These are phyloP conservation scores for Pardalotus punctatus DNA, from an alignment of 2,113 vertebrate species.

Conservation along the genomic window DNA sequence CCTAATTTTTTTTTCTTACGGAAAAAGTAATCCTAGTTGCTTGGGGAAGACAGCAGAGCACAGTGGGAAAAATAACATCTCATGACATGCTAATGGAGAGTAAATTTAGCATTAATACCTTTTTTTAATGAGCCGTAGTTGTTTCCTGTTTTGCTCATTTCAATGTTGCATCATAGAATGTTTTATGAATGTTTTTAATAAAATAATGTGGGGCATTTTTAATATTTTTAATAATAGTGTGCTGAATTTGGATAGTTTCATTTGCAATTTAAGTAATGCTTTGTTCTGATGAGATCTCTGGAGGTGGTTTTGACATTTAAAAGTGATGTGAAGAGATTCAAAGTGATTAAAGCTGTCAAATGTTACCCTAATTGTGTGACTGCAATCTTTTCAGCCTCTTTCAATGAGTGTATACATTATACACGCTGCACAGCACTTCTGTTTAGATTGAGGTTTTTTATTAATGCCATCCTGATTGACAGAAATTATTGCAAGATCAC, in stretches of 20 bases:
- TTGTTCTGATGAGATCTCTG: slow-evolving; percentile 62
- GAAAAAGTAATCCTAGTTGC: not conserved
- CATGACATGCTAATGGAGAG: not conserved
- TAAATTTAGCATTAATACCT: slow-evolving; percentile 26
- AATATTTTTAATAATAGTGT: slow-evolving; percentile 46
- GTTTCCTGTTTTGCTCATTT: slow-evolving; percentile 35
- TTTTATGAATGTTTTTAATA: slow-evolving; percentile 38
- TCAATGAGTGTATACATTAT: slow-evolving; percentile 58
- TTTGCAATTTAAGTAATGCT: slow-evolving; percentile 68
- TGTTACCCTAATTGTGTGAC: slow-evolving; percentile 59
- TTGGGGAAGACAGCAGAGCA: not conserved
- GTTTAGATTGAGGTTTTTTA: slow-evolving; percentile 58
- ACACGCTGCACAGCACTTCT: slow-evolving; percentile 49
- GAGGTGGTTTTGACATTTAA: slow-evolving; percentile 68
- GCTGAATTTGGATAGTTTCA: slow-evolving; percentile 49
- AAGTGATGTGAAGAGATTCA: slow-evolving; percentile 63
- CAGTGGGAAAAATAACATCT: not conserved
- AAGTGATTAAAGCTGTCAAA: slow-evolving; percentile 66
- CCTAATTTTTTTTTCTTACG: not conserved
- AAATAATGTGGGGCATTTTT: slow-evolving; percentile 51
- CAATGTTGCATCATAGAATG: slow-evolving; percentile 27
- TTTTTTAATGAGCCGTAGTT: not conserved
- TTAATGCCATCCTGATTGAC: slow-evolving; percentile 59
- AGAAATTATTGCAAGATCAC: slow-evolving; percentile 61
- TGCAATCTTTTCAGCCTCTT: slow-evolving; percentile 56